Percentiles rank a stretch among this genome's conserved stretches.
Conservation (phyloP, 2,888 invertebrate genomes). For the Andrena trimmerana region DNA sequence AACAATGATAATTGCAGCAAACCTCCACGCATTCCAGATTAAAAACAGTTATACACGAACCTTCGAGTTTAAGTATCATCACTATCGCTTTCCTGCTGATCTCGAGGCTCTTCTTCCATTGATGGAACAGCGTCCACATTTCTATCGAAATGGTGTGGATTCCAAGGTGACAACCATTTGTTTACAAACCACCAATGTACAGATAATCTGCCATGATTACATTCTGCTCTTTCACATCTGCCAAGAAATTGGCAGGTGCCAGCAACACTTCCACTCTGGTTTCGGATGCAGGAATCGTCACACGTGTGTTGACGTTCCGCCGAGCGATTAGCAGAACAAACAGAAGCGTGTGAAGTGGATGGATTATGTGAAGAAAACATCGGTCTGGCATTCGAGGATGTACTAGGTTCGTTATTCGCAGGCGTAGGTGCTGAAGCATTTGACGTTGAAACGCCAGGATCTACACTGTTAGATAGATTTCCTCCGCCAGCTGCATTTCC, state of each 20-base stretch:
- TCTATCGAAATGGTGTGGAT: conserved; percentile 72
- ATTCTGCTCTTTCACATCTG: conserved; percentile 79
- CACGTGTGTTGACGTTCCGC: conserved; percentile 85
- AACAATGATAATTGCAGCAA: conserved; percentile 1
- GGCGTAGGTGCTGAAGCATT: conserved; percentile 57
- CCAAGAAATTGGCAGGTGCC: conserved; percentile 78
- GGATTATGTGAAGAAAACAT: conserved; percentile 51
- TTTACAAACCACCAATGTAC: conserved; percentile 89
- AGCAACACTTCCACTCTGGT: conserved; percentile 79
- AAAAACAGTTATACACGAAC: neutral
- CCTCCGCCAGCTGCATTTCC: conserved; percentile 59
- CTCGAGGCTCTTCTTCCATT: conserved; percentile 74
- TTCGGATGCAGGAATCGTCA: conserved; percentile 85
- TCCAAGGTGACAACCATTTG: conserved; percentile 88
- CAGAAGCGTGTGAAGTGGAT: conserved; percentile 78
- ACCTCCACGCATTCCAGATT: neutral
- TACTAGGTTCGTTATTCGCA: conserved; percentile 68
- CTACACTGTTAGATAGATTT: conserved; percentile 65
- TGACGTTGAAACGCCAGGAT: conserved; percentile 84
- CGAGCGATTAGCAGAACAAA: conserved; percentile 85
- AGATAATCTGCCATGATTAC: conserved; percentile 86
- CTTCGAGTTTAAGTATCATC: conserved; percentile 75
- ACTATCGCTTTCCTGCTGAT: conserved; percentile 79
- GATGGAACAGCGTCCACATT: conserved; percentile 65
- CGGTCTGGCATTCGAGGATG: conserved; percentile 64